Evolutionary conservation across 1,140 invertebrate species (phyloP).

Genomic region (Drosophila lini): DNA sequence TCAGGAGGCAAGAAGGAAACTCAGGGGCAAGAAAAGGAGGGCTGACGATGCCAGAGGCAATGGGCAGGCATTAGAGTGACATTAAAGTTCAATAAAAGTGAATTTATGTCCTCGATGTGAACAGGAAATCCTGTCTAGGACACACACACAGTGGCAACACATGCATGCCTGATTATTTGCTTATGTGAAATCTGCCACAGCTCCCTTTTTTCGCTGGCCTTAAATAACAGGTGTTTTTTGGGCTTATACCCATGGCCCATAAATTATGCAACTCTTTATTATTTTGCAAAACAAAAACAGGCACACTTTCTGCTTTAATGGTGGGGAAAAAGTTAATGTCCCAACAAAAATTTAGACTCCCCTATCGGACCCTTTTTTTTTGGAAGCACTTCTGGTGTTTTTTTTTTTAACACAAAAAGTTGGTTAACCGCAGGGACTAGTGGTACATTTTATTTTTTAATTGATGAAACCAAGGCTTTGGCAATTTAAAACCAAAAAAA

Average conservation of each 20-base stretch:
- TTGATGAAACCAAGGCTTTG: neutral
- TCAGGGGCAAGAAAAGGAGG: neutral
- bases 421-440: conserved; percentile 22
- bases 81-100: conserved; percentile 46
- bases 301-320: conserved; percentile 30
- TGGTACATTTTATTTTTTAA: neutral
- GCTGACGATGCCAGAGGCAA: conserved; percentile 22
- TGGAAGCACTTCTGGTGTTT: neutral
- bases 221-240: conserved; percentile 66
- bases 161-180: conserved; percentile 62
- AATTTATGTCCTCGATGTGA: conserved; percentile 58
- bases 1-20: neutral
- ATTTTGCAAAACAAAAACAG: conserved; percentile 60
- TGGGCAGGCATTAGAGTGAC: conserved; percentile 47
- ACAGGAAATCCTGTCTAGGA: conserved; percentile 11
- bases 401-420: conserved; percentile 18
- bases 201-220: conserved; percentile 25
- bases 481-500: conserved; percentile 5
- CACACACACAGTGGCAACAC: neutral
- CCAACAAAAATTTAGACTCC: conserved; percentile 16
- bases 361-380: conserved; percentile 9
- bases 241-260: conserved; percentile 56
- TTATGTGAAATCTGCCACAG: conserved; percentile 43
- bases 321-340: conserved; percentile 33
- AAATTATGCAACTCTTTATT: conserved; percentile 75